Base-by-base conservation (phyloP, 2,888 invertebrate genomes). In the Trichopria drosophilae region DNA sequence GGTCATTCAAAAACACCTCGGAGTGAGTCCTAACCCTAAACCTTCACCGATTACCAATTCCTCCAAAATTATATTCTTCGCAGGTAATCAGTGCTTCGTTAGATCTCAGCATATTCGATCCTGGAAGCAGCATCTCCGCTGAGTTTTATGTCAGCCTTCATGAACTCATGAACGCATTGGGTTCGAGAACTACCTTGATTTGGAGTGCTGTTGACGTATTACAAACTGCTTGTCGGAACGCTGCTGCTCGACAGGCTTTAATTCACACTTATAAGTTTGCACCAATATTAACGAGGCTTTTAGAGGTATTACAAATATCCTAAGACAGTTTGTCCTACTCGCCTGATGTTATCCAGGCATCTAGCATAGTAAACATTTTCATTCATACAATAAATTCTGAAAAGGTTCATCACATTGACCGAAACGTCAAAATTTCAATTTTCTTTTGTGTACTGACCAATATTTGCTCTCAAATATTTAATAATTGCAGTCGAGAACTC, bases 241-340 rank as follows among this genome's bases (percentile, higher is more conserved):
- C 81, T 0, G 78, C 79, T 37, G 84, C 86, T 1, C 77, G 83
- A 57, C 78, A 81, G 64, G 82, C 83, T 1, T 76, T 88, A 0
- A 84, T 84, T 22, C 83, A 86, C 61, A 86, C 83, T 1, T 87
- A 85, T 65, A 85, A 86, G 66, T 87, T 86, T 69, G 78, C 85
- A 67, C 86, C 86, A 18, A 80, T 84, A 50, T 67, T 88, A 35
- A 79, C 85, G 2, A 76, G 81, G 57, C 66, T 86, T 22, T 71
- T 87, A 34, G 79, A 82, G 28, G 81, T 84, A 63, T 34, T 15
- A 16, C 3, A 1, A 6, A 6, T 10, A 29, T 26, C 12, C 10
- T 26, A 5, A 9, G 4, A 16, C 28, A 10, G 24, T 42, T 42
- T 19, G 15, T 10, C 16, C 31, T 3, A n/a, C 13, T n/a, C n/a